Conservation (phyloP, 2,888 invertebrate genomes). For the Xanthia icteritia region DNA sequence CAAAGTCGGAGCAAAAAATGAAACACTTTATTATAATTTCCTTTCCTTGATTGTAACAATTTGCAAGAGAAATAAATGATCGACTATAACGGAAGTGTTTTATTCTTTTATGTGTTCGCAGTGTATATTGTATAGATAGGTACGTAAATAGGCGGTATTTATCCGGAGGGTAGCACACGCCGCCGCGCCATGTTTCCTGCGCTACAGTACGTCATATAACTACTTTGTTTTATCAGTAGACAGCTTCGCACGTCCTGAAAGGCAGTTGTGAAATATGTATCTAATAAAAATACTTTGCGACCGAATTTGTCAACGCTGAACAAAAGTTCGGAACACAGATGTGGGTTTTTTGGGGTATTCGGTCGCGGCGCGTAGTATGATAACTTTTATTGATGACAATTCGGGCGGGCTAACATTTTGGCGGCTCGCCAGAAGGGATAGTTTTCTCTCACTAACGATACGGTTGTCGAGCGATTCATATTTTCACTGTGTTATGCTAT, state of each 20-base stretch:
- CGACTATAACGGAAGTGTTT: constrained; percentile 31
- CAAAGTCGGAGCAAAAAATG: constrained; percentile 19
- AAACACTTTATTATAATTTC: constrained; percentile 4
- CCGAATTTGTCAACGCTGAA: constrained; percentile 63
- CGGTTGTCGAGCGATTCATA: constrained; percentile 69
- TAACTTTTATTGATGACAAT: constrained; percentile 84
- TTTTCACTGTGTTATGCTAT: constrained; percentile 64
- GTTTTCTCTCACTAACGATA: constrained; percentile 77
- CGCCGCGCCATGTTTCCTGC: constrained; percentile 47
- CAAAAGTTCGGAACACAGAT: constrained; percentile 70
- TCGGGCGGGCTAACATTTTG: constrained; percentile 76
- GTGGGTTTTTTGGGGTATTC: constrained; percentile 74
- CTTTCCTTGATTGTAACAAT: constrained; percentile 10
- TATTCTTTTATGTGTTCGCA: constrained; percentile 33
- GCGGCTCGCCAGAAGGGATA: constrained; percentile 79
- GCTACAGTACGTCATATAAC: constrained; percentile 18
- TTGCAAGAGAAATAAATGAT: constrained; percentile 33
- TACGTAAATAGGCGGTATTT: constrained; percentile 36
- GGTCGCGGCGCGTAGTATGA: constrained; percentile 72
- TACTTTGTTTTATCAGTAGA: constrained; percentile 47
- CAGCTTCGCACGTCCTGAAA: constrained; percentile 32
- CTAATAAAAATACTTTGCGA: constrained; percentile 64
- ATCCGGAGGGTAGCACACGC: constrained; percentile 43
- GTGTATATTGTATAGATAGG: constrained; percentile 3
- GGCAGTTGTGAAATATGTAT: constrained; percentile 55